Evolutionary conservation across 2,888 invertebrate genomes (phyloP).

Genomic region (Eugnorisma glareosa): DNA sequence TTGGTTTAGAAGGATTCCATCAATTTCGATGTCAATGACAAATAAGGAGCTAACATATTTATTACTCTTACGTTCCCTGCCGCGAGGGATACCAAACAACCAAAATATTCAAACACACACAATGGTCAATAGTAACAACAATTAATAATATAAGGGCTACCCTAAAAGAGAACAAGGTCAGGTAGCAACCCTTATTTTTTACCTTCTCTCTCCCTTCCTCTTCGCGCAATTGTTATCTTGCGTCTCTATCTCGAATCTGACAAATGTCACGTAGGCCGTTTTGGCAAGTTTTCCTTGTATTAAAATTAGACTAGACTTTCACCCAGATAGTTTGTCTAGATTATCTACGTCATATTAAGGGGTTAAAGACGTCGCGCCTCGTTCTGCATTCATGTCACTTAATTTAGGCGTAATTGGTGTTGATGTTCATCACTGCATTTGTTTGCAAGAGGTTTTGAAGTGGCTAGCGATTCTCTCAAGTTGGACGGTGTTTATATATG

Average conservation of each 20-base stretch:
- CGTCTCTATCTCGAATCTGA: constrained; percentile 25
- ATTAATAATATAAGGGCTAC: constrained; percentile 27
- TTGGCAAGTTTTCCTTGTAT: constrained; percentile 54
- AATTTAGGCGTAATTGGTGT: neutral
- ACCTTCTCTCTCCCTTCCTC: constrained; percentile 16
- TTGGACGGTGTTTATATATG: neutral
- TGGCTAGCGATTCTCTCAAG: neutral
- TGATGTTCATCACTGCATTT: neutral
- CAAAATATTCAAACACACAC: constrained; percentile 18
- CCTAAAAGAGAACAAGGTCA: constrained; percentile 30
- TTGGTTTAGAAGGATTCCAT: constrained; percentile 9
- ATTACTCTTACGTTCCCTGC: constrained; percentile 29
- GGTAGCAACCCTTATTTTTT: constrained; percentile 36
- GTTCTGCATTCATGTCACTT: constrained; percentile 5
- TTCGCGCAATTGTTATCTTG: neutral
- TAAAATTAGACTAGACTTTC: constrained; percentile 49
- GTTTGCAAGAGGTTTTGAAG: neutral
- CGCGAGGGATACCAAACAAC: constrained; percentile 6
- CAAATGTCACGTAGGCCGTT: constrained; percentile 56
- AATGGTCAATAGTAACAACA: constrained; percentile 34
- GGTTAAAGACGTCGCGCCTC: constrained; percentile 2
- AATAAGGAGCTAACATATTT: constrained; percentile 20
- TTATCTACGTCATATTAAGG: neutral
- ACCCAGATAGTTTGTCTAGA: constrained; percentile 45
- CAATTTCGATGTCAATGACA: constrained; percentile 15